phyloP scores from a whole-genome alignment of 2,888 invertebrate genomes.

The Anorthoa munda region DNA sequence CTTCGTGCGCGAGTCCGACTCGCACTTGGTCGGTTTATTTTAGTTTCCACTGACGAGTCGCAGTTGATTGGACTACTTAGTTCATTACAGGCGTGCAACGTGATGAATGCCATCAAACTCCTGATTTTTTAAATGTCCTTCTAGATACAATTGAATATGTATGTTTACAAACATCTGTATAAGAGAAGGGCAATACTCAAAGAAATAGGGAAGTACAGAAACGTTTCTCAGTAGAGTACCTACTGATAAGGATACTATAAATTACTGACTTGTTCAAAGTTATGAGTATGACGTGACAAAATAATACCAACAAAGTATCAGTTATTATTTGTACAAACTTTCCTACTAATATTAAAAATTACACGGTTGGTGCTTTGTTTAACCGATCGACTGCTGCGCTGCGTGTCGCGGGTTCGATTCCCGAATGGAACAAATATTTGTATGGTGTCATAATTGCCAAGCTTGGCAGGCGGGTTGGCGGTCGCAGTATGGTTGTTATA shows the following conservation, averaged over 20 bases:
- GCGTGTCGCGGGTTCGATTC: too few relatives aligned
- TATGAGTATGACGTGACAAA: neutral
- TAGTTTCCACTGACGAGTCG: too few relatives aligned
- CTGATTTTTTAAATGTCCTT: conserved; percentile 10
- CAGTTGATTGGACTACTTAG: neutral
- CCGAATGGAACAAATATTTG: too few relatives aligned
- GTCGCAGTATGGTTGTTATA: too few relatives aligned
- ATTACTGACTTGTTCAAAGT: neutral
- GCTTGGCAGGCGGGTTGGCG: too few relatives aligned
- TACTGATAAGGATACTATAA: neutral
- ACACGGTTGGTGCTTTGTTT: too few relatives aligned
- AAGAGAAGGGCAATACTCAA: conserved; percentile 1
- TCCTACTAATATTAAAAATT: too few relatives aligned
- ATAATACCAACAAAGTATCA: neutral
- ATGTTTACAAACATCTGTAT: conserved; percentile 15
- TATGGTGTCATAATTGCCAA: too few relatives aligned
- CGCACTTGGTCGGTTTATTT: too few relatives aligned
- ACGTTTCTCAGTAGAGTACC: neutral
- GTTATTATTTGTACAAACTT: neutral
- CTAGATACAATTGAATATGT: neutral
- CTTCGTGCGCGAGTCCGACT: too few relatives aligned
- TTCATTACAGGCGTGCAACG: neutral
- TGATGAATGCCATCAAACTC: neutral
- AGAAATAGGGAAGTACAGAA: neutral
- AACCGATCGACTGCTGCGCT: too few relatives aligned